A percentile compares a stretch with the other conserved stretches of the same genome.
These are phyloP conservation scores for Gymnodraco acuticeps DNA, from an alignment of 2,797 vertebrate species.

Conservation along the genomic window DNA sequence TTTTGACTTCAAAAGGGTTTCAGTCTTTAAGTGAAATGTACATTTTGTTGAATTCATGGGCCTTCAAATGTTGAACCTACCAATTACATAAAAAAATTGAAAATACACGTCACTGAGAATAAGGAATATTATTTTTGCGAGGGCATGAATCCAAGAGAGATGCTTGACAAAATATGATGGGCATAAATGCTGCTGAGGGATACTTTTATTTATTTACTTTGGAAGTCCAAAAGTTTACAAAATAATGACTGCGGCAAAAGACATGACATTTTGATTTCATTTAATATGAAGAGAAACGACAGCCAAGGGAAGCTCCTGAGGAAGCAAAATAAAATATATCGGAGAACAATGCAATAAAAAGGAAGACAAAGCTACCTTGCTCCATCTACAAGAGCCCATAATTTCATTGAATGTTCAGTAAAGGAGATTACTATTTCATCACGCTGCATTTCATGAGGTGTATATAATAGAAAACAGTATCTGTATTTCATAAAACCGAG, in stretches of 20 bases:
- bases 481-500: constrained; percentile 60
- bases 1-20: constrained; percentile 34
- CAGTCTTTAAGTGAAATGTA: constrained; percentile 16
- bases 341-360: constrained; percentile 69
- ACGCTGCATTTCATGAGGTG: constrained; percentile 58
- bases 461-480: constrained; percentile 50
- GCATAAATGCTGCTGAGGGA: constrained; percentile 48
- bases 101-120: constrained; percentile 14
- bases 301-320: constrained; percentile 42
- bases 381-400: constrained; percentile 56
- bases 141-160: constrained; percentile 33
- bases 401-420: constrained; percentile 73
- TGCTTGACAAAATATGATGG: constrained; percentile 22
- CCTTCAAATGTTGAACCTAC: constrained; percentile 30
- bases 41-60: constrained; percentile 14
- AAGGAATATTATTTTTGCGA: background rate
- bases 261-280: constrained; percentile 70
- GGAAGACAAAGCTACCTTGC: constrained; percentile 10
- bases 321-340: constrained; percentile 68
- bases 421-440: constrained; percentile 72
- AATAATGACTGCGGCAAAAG: constrained; percentile 72
- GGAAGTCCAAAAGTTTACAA: constrained; percentile 64
- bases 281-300: constrained; percentile 61
- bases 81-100: constrained; percentile 27
- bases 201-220: constrained; percentile 56